Base-by-base conservation (phyloP, 92 coral and sea anemone species). In the Heteractis magnifica region DNA sequence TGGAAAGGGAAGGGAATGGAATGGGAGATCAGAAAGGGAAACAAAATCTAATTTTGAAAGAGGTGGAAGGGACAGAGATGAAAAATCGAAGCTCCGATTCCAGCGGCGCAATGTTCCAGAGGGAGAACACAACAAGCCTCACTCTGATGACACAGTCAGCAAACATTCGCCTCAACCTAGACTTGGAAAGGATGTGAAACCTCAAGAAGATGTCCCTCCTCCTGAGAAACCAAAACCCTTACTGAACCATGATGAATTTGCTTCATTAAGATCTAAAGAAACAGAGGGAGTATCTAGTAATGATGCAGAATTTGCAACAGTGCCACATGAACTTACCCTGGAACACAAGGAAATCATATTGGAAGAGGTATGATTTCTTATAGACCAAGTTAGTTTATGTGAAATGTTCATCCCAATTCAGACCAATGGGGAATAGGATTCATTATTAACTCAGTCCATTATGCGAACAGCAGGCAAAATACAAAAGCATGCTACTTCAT, bases 281-380 rank as follows among this genome's bases (percentile, higher is more conserved):
- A 83, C 85, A 51, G 92, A 77, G 41, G 81, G 73, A 51, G 77
- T 71, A 26, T 50, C 73, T 3, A 75, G 70, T 18, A 82, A 84
- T 84, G 82, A 81, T 73, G 87, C 91, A 49, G 92, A 80, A 68
- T 88, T 91, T 87, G 98, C 91, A 20, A 62, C 84, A 77, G 91
- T 96, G 55, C 99, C 99, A 6, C 90, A 93, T 20, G 99, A 96
- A 86, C 99, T 96, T 53, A 92, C 89, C 58, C 77, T 96, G 86
- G 99, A 89, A 85, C 98, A 79, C 77, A 88, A 91, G 81, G 82
- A 84, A 49, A 93, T 94, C 74, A 96, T 96, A 52, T 79, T 92
- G 81, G 93, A 85, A 75, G 94, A 93, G 92, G 98, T 93, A 87
- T 62, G 91, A n/a, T 53, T 12, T 53, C 9, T 53, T 53, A 53